Evolutionary conservation across 2,888 invertebrate species (phyloP).

Genomic region (Deilephila porcellus): DNA sequence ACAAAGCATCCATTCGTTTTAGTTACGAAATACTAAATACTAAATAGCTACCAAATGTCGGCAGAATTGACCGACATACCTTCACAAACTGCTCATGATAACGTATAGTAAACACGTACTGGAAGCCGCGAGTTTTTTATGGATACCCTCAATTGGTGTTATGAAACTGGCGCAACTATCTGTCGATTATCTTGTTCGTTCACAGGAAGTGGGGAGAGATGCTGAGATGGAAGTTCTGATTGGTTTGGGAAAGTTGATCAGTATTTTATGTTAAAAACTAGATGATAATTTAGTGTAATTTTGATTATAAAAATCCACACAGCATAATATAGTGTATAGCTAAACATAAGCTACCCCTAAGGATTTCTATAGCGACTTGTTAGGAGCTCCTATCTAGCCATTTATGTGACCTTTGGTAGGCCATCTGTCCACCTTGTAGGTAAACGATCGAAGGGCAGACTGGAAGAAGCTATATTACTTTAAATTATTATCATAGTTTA

Average conservation of each 20-base stretch:
- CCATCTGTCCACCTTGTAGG: no score
- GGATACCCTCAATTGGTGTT: slow-evolving; percentile 4
- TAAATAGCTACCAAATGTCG: background rate
- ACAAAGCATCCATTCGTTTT: background rate
- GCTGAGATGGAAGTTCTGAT: background rate
- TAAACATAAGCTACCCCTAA: no score
- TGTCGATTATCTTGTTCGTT: background rate
- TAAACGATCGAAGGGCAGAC: no score
- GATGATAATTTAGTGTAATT: no score
- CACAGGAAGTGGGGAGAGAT: background rate
- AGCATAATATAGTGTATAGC: no score
- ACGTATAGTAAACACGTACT: slow-evolving; percentile 23
- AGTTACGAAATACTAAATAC: slow-evolving; percentile 20
- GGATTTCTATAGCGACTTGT: no score
- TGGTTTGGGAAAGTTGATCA: background rate
- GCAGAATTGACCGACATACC: slow-evolving; percentile 30
- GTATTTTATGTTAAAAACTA: no score
- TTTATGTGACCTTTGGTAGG: no score
- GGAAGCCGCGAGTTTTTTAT: background rate
- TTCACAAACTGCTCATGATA: slow-evolving; percentile 32
- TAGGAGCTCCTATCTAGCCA: no score
- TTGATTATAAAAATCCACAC: no score
- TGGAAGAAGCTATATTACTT: no score
- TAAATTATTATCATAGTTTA: no score
- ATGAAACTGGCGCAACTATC: slow-evolving; percentile 4